A percentile compares a stretch with the other conserved stretches of the same genome.
Evolutionary conservation across 2,888 invertebrate species (phyloP).

Genomic region (Anagyrus pseudococci): DNA sequence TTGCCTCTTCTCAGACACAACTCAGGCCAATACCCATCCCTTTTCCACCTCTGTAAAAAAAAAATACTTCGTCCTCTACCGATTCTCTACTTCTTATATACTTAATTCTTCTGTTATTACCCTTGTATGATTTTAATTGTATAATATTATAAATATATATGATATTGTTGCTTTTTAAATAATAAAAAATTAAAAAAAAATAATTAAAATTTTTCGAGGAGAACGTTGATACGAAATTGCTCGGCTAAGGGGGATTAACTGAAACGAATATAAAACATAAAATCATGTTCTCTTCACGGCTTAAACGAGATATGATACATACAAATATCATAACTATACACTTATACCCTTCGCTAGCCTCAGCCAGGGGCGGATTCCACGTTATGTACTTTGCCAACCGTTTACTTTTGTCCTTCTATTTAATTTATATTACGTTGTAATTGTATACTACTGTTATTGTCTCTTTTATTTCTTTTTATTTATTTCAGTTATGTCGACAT

Average conservation of each 20-base stretch:
- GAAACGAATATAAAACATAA: background rate
- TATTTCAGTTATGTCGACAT: conserved; percentile 6
- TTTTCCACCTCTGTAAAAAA: conserved; percentile 1
- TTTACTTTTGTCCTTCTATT: conserved; percentile 21
- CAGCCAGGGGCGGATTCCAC: conserved; percentile 24
- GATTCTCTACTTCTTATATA: conserved; percentile 3
- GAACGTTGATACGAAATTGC: conserved; percentile 2
- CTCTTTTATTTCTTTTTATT: conserved; percentile 10
- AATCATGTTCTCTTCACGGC: conserved; percentile 14
- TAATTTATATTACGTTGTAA: conserved; percentile 23
- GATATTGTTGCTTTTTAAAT: conserved; percentile 7
- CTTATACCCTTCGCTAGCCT: conserved; percentile 11
- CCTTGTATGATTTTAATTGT: conserved; percentile 14
- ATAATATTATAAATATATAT: conserved; percentile 3
- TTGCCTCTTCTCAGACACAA: background rate
- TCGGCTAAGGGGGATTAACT: background rate
- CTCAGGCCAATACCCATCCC: background rate
- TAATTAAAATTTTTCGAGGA: background rate
- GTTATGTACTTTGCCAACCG: conserved; percentile 27
- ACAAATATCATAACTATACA: conserved; percentile 4
- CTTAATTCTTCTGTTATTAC: conserved; percentile 14
- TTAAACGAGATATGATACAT: conserved; percentile 4
- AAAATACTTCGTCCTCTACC: background rate
- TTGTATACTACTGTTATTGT: conserved; percentile 10
- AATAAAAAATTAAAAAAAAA: background rate